phyloP scores from a whole-genome alignment of 2,888 invertebrate species.

The Lamproptera curius region DNA sequence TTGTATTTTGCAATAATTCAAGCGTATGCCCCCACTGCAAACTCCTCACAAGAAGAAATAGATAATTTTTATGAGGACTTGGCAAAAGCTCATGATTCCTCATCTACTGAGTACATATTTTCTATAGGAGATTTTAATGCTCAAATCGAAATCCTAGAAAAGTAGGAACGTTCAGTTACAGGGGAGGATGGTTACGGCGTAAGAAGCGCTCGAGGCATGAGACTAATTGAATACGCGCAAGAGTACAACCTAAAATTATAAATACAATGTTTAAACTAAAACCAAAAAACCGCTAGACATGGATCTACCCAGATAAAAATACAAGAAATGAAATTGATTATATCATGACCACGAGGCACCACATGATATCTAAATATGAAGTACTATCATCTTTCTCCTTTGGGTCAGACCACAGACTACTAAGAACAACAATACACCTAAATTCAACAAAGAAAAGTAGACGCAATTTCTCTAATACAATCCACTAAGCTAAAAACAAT shows the following conservation, averaged over 20 bases:
- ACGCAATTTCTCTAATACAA: slow-evolving; percentile 14
- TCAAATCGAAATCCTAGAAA: slow-evolving; percentile 10
- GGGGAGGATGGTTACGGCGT: neutral
- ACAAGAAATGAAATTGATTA: slow-evolving; percentile 14
- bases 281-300: neutral
- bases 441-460: slow-evolving; percentile 14
- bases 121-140: slow-evolving; percentile 26
- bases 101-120: slow-evolving; percentile 17
- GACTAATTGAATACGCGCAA: slow-evolving; percentile 12
- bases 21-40: slow-evolving; percentile 25
- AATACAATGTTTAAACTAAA: slow-evolving; percentile 3
- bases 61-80: slow-evolving; percentile 24
- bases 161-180: slow-evolving; percentile 4
- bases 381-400: slow-evolving; percentile 22
- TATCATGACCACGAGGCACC: slow-evolving; percentile 4
- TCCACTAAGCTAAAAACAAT: slow-evolving; percentile 19
- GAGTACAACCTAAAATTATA: slow-evolving; percentile 2
- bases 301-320: slow-evolving; percentile 6
- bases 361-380: slow-evolving; percentile 20
- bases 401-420: slow-evolving; percentile 24
- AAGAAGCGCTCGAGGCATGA: slow-evolving; percentile 4
- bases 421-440: slow-evolving; percentile 21
- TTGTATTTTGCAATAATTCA: slow-evolving; percentile 23
- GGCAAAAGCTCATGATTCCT: slow-evolving; percentile 19
- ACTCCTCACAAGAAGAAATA: slow-evolving; percentile 25